These are phyloP conservation scores for Pangasius djambal DNA, from an alignment of 2,797 vertebrate species.

Conservation along the genomic window DNA sequence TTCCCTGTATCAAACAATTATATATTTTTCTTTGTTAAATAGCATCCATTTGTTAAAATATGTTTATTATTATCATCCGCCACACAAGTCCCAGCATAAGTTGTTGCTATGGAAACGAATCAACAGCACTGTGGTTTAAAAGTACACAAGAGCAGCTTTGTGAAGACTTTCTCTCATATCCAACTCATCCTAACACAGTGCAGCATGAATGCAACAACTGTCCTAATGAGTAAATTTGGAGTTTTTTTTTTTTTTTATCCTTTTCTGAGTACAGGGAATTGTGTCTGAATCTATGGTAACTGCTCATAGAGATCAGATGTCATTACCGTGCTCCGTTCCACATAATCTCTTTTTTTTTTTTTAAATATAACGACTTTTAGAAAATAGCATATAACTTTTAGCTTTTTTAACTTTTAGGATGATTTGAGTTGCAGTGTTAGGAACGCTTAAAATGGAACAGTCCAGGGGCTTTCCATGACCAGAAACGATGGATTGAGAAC, in stretches of 20 bases:
- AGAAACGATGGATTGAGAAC: background rate
- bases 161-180: background rate
- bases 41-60: background rate
- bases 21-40: background rate
- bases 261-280: too few relatives aligned
- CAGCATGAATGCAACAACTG: background rate
- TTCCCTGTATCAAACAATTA: too few relatives aligned
- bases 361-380: too few relatives aligned
- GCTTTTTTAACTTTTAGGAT: background rate
- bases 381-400: background rate
- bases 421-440: background rate
- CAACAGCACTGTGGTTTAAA: background rate
- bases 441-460: too few relatives aligned
- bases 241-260: too few relatives aligned
- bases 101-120: background rate
- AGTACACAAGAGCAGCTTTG: too few relatives aligned
- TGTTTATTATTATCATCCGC: background rate
- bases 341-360: too few relatives aligned
- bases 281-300: background rate
- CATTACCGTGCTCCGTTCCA: too few relatives aligned
- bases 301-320: background rate
- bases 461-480: slow-evolving; percentile 1
- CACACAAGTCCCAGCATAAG: background rate
- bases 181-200: background rate
- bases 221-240: too few relatives aligned